A percentile compares a stretch with the other conserved stretches of the same genome.
Evolutionary conservation across 2,797 vertebrate genomes (phyloP).

Genomic region (Chelmon rostratus): DNA sequence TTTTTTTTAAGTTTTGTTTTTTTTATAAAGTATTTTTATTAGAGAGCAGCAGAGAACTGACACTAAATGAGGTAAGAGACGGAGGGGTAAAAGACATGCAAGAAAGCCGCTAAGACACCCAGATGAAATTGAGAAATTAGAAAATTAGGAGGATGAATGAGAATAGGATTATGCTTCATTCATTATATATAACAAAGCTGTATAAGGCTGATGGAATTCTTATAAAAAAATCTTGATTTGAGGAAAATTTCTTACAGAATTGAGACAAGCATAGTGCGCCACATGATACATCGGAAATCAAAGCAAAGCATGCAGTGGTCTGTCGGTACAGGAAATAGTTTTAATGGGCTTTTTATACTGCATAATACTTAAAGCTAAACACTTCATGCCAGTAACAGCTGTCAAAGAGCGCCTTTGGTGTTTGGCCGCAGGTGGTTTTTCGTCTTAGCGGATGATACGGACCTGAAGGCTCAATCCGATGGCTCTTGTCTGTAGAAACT

Average conservation of each 20-base stretch:
- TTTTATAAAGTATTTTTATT: not conserved
- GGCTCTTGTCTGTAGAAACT: conserved; percentile 4
- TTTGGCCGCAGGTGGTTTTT: conserved; percentile 21
- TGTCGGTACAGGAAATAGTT: not conserved
- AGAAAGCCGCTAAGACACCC: not conserved
- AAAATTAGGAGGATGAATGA: too few relatives aligned
- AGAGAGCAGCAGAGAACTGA: not conserved
- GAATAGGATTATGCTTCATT: not conserved
- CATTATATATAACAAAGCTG: not conserved
- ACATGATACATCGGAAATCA: not conserved
- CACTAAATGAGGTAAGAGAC: not conserved
- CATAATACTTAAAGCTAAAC: not conserved
- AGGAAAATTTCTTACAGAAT: not conserved
- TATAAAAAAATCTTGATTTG: not conserved
- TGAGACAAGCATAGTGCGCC: not conserved
- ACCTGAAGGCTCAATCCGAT: not conserved
- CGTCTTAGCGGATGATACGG: not conserved
- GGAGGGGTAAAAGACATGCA: not conserved
- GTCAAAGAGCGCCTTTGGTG: conserved; percentile 27
- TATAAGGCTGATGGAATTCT: not conserved
- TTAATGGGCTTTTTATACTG: not conserved
- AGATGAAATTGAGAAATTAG: not conserved
- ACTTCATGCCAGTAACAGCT: conserved; percentile 27
- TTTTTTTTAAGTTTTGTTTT: not conserved
- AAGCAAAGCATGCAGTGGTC: not conserved